Evolutionary conservation across 53 echinoderm and acorn worm species (phyloP).

Genomic region (Henricia sp.): DNA sequence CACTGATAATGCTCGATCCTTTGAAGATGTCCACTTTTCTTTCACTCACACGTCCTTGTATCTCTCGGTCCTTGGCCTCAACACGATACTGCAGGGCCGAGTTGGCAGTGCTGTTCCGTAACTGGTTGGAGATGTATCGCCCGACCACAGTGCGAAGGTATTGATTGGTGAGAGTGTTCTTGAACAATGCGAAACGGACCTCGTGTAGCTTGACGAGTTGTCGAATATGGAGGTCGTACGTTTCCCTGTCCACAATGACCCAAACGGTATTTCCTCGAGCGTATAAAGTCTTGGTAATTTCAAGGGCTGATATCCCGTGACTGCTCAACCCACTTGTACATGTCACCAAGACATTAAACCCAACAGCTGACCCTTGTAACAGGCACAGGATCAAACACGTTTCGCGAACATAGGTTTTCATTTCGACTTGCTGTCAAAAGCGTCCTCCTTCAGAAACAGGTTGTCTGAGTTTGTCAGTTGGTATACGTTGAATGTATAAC

Average conservation of each 20-base stretch:
- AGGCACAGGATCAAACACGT: neutral
- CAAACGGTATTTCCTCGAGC: slow-evolving; percentile 32
- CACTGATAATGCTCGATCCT: neutral
- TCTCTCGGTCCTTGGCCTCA: neutral
- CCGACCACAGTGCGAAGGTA: neutral
- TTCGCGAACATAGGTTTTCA: no score
- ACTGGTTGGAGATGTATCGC: slow-evolving; percentile 28
- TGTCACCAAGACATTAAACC: slow-evolving; percentile 19
- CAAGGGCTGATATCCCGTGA: neutral
- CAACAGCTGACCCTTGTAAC: neutral
- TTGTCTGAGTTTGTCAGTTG: no score
- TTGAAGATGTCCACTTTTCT: neutral
- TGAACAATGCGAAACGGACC: neutral
- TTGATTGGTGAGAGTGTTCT: neutral
- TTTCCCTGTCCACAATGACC: slow-evolving; percentile 19
- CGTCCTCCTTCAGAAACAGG: no score
- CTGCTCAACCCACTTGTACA: neutral
- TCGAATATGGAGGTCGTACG: neutral
- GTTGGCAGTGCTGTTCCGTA: neutral
- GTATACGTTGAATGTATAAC: no score
- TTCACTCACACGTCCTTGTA: neutral
- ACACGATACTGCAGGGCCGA: slow-evolving; percentile 1
- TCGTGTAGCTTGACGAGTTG: neutral
- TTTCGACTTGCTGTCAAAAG: no score
- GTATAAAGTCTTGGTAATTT: slow-evolving; percentile 10